A percentile compares a stretch with the other conserved stretches of the same genome.
phyloP scores from a whole-genome alignment of 64 coral and sea anemone species.

The Anthopleura sola region DNA sequence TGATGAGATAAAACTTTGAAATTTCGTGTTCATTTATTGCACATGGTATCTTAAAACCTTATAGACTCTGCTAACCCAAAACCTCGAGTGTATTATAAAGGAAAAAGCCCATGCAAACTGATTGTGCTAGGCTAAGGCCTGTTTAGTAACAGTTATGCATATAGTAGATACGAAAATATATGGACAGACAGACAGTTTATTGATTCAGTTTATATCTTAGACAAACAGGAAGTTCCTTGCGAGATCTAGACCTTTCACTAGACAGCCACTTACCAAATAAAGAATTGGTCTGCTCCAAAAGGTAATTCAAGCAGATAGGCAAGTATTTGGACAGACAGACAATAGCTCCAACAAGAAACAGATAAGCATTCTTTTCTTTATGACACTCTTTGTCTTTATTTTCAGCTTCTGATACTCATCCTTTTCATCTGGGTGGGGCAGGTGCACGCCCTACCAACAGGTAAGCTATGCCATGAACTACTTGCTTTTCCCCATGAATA shows the following conservation, averaged over 20 bases:
- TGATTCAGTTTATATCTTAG: no score
- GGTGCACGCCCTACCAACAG: background rate
- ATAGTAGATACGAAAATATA: background rate
- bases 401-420: background rate
- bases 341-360: background rate
- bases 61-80: no score
- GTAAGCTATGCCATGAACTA: background rate
- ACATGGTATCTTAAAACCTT: no score
- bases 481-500: background rate
- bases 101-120: no score
- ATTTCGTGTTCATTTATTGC: background rate
- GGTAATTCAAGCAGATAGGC: no score
- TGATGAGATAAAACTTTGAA: background rate
- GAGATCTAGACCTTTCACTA: no score
- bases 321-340: background rate
- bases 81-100: no score
- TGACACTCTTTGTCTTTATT: background rate
- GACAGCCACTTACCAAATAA: no score
- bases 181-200: background rate
- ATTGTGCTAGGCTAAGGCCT: background rate
- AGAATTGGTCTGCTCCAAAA: no score
- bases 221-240: no score
- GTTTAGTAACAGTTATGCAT: background rate
- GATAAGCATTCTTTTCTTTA: background rate
- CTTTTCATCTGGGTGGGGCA: background rate